Evolutionary conservation across 2,113 vertebrate species (phyloP), one percentile per base, ranked within the genome.

Genomic region (Pseudois nayaur): DNA sequence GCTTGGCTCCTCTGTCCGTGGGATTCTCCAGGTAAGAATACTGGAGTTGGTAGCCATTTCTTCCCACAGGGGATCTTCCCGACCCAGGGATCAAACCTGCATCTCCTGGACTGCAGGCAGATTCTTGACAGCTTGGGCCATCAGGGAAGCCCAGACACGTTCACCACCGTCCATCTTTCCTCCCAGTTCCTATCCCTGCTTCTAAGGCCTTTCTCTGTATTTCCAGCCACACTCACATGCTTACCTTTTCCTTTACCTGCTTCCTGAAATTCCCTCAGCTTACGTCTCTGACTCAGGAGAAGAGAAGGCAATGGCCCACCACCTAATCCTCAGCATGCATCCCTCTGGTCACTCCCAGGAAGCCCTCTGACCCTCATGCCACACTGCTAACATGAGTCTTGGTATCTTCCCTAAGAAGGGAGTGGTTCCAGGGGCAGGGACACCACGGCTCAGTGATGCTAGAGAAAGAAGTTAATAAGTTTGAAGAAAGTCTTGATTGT

Each of bases 241-340:
- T 7, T 21, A 36, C 52, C 2, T 52, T 55, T 74, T 16, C 45
- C 45, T 67, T 64, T 40, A 31, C 5, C 16, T 3, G 64, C 40
- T 16, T 64, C 31, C 71, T 6, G 1, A 45, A 31, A 8, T 54
- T 36, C 36, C 89, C 21, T 43, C 45, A 43, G 45, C 3, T 10
- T 43, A 6, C 11, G 23, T 25, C 8, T 60, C 31, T 27, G 2
- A 43, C 21, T 25, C 31, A 25, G n/a, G 55, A 13, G 6, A 52
- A 60, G 3, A 25, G n/a, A 43, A 43, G 23, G 52, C 17, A 62
- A 21, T 1, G 3, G 16, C 78, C 52, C 8, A n/a, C 21, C 0
- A 0, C 31, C 31, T 43, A 0, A 25, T 3, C 3, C 62, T 36
- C 55, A 6, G 52, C 52, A 43, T 3, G 15, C 0, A 1, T 31